phyloP scores from a whole-genome alignment of 2,888 invertebrate genomes.

The Epistrophella euchroma region DNA sequence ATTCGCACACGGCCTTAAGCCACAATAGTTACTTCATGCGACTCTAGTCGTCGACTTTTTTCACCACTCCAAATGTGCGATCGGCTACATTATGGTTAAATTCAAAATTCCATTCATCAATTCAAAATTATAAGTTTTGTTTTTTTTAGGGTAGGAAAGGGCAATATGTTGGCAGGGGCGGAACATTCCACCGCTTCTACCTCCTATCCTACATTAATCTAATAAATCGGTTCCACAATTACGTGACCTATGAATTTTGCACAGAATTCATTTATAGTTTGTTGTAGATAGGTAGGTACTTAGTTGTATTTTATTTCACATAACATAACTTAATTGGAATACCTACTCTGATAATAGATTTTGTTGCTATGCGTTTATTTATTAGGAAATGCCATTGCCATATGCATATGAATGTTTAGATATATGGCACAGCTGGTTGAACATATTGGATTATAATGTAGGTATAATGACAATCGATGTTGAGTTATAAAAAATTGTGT shows the following conservation, averaged over 20 bases:
- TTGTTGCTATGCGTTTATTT: constrained; percentile 9
- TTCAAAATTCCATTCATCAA: constrained; percentile 64
- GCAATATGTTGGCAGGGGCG: not conserved
- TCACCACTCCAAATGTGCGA: not conserved
- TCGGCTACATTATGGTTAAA: constrained; percentile 34
- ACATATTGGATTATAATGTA: not conserved
- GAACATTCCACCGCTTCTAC: constrained; percentile 28
- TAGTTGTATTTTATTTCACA: constrained; percentile 41
- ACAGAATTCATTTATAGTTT: not conserved
- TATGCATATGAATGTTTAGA: not conserved
- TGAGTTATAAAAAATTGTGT: not conserved
- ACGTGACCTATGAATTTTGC: constrained; percentile 57
- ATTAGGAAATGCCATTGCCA: not conserved
- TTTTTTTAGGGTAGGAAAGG: not conserved
- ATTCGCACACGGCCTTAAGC: too few relatives aligned
- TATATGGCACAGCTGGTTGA: not conserved
- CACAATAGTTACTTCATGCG: not conserved
- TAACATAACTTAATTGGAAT: constrained; percentile 52
- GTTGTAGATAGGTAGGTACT: not conserved
- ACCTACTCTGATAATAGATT: constrained; percentile 20
- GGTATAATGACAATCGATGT: not conserved
- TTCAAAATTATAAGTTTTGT: not conserved
- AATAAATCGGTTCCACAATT: constrained; percentile 38
- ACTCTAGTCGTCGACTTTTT: not conserved
- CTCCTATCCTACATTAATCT: constrained; percentile 29